Evolutionary conservation across 2,113 vertebrate genomes (phyloP).

Genomic region (Ophiodon elongatus): DNA sequence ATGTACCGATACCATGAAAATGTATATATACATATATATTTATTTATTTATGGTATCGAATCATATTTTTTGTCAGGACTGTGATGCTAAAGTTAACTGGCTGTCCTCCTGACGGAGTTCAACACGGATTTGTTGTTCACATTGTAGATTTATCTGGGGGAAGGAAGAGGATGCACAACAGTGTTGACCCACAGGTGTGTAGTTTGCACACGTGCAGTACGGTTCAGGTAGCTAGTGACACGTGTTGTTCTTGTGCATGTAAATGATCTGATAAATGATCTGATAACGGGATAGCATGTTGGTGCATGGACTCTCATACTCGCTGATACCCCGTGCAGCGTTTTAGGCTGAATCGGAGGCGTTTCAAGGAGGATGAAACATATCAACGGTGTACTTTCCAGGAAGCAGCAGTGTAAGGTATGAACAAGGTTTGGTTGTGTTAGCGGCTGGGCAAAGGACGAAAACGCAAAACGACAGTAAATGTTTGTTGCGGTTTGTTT

Average conservation of each 20-base stretch:
- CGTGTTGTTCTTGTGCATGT: no score
- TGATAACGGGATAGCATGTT: neutral
- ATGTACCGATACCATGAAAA: no score
- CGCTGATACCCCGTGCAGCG: neutral
- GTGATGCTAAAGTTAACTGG: no score
- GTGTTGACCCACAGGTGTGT: neutral
- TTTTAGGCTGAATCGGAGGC: no score
- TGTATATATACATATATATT: no score
- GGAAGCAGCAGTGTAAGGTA: neutral
- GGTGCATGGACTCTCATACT: neutral
- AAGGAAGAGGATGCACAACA: no score
- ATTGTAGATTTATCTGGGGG: no score
- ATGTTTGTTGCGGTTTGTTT: neutral
- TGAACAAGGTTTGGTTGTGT: neutral
- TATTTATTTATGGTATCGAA: no score
- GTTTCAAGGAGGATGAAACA: neutral
- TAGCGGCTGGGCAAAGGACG: neutral
- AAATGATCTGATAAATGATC: neutral
- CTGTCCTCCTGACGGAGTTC: no score
- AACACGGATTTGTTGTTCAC: no score
- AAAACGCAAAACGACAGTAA: neutral
- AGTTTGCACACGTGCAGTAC: neutral
- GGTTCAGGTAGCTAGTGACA: no score
- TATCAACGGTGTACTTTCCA: conserved; percentile 9
- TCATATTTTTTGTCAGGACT: no score